Evolutionary conservation across 1,140 invertebrate species (phyloP).

Genomic region (Trichonephila clavata): DNA sequence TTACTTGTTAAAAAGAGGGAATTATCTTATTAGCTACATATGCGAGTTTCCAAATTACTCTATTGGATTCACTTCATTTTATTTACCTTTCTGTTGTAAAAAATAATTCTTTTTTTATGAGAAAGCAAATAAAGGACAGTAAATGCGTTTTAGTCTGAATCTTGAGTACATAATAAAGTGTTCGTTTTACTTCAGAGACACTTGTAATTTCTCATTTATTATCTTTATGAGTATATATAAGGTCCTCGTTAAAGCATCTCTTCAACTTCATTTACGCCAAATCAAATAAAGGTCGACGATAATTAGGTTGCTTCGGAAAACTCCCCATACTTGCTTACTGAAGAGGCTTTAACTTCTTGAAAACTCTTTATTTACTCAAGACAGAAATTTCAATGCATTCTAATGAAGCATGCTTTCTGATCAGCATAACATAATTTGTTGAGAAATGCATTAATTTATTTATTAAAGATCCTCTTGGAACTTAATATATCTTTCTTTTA

Average conservation of each 20-base stretch:
- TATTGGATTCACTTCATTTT: neutral
- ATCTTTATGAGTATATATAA: conserved; percentile 7
- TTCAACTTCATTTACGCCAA: neutral
- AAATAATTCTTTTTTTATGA: neutral
- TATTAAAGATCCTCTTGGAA: neutral
- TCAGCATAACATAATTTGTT: neutral
- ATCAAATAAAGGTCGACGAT: conserved; percentile 16
- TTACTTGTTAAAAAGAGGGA: neutral
- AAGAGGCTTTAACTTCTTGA: neutral
- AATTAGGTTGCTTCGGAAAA: neutral
- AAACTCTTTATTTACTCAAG: neutral
- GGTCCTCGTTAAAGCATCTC: neutral
- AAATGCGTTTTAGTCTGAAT: neutral
- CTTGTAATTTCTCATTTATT: neutral
- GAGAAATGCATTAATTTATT: neutral
- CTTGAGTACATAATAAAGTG: neutral
- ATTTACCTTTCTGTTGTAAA: neutral
- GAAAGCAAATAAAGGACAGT: neutral
- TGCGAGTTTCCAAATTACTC: neutral
- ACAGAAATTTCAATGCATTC: conserved; percentile 5
- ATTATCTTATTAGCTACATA: neutral
- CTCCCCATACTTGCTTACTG: neutral
- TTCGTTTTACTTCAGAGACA: neutral
- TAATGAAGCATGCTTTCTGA: neutral
- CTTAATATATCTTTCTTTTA: neutral